Percentiles rank a stretch among this genome's conserved stretches.
phyloP scores from a whole-genome alignment of 2,113 vertebrate genomes.

The Daubentonia madagascariensis region DNA sequence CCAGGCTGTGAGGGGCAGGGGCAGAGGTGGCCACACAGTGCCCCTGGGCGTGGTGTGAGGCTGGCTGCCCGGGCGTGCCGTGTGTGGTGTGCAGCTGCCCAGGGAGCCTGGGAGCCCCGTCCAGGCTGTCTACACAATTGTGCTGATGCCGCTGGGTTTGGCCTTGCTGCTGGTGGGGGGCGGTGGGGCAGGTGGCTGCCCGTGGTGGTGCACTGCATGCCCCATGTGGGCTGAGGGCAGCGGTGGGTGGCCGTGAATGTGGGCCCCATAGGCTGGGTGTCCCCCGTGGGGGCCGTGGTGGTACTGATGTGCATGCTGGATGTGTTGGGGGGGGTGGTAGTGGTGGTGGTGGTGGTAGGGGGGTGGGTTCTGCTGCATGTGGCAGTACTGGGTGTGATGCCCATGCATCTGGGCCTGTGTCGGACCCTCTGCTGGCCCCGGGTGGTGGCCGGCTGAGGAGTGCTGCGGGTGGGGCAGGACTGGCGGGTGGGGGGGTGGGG shows the following conservation, averaged over 20 bases:
- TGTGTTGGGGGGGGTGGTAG: slow-evolving; percentile 92
- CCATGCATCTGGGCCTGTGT: slow-evolving; percentile 82
- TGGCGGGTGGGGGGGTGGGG: slow-evolving; percentile 85
- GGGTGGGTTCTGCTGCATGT: slow-evolving; percentile 92
- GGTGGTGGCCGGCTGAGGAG: slow-evolving; percentile 85
- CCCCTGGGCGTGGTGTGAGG: slow-evolving; percentile 52
- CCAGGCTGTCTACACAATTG: slow-evolving; percentile 87
- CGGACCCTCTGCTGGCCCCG: slow-evolving; percentile 84
- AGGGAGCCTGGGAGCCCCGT: neutral
- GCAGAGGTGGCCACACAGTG: neutral
- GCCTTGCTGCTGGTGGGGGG: slow-evolving; percentile 89
- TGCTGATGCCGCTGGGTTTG: slow-evolving; percentile 98
- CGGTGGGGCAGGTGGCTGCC: slow-evolving; percentile 85
- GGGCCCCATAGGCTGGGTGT: slow-evolving; percentile 76
- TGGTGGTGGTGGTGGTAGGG: slow-evolving; percentile 98
- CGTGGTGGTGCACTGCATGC: slow-evolving; percentile 87
- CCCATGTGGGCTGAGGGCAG: slow-evolving; percentile 79
- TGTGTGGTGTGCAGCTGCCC: neutral
- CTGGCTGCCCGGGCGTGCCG: slow-evolving; percentile 67
- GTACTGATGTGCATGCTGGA: slow-evolving; percentile 89
- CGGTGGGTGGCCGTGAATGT: slow-evolving; percentile 81
- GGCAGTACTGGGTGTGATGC: slow-evolving; percentile 92
- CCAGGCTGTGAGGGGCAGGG: slow-evolving; percentile 36
- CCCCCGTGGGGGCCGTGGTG: slow-evolving; percentile 85
- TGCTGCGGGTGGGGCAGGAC: slow-evolving; percentile 85